Conservation (phyloP, 1,140 invertebrate species). For the Eueides isabella region DNA sequence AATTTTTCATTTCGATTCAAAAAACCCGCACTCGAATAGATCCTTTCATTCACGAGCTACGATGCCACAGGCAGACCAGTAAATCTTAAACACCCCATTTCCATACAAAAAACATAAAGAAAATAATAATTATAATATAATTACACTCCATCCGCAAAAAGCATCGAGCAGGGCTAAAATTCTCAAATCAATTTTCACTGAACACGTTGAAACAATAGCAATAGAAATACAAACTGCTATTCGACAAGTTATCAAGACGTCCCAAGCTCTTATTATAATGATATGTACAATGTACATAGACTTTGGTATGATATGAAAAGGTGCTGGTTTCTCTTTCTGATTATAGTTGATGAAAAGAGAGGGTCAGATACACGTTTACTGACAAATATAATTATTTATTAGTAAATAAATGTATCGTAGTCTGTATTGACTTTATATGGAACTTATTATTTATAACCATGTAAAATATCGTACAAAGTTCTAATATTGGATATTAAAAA, state of each 20-base stretch:
- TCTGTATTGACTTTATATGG: too few relatives aligned
- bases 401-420: too few relatives aligned
- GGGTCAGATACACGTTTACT: neutral
- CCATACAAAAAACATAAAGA: neutral
- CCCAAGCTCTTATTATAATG: neutral
- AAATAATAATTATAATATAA: neutral
- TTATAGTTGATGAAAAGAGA: neutral
- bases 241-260: neutral
- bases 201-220: neutral
- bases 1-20: too few relatives aligned
- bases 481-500: too few relatives aligned
- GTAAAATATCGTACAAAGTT: too few relatives aligned
- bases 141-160: slow-evolving; percentile 24
- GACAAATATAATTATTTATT: too few relatives aligned
- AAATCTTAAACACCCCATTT: too few relatives aligned
- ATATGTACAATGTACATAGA: neutral
- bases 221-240: neutral
- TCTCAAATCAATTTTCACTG: slow-evolving; percentile 16
- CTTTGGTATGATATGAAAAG: neutral
- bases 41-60: too few relatives aligned
- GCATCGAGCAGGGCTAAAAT: slow-evolving; percentile 19
- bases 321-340: neutral
- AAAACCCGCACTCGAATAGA: too few relatives aligned
- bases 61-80: too few relatives aligned
- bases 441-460: too few relatives aligned